Conservation (phyloP, 92 coral and sea anemone species). For the Scolanthus callimorphus region DNA sequence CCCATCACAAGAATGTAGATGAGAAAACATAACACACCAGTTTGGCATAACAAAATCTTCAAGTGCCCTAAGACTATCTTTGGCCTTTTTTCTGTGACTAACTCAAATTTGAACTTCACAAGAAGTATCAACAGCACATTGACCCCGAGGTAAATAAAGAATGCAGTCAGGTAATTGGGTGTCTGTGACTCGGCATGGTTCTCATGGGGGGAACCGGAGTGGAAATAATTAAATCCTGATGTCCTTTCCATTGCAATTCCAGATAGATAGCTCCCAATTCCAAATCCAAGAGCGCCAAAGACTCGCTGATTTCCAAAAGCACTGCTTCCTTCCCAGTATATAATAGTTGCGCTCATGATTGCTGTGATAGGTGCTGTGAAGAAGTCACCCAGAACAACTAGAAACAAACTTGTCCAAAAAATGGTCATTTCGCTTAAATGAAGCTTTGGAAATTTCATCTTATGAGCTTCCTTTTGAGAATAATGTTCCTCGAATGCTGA, state of each 20-base stretch:
- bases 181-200: neutral
- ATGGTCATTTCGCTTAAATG: conserved; percentile 28
- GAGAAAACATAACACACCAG: conserved; percentile 19
- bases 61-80: conserved; percentile 12
- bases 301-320: conserved; percentile 39
- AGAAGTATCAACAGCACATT: conserved; percentile 12
- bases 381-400: conserved; percentile 17
- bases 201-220: neutral
- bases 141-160: conserved; percentile 18
- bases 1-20: conserved; percentile 29
- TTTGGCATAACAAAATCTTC: conserved; percentile 11
- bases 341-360: conserved; percentile 33
- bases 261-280: conserved; percentile 32
- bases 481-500: too few relatives aligned
- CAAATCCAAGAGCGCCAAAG: conserved; percentile 41
- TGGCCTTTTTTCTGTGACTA: conserved; percentile 17
- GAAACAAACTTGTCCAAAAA: conserved; percentile 16
- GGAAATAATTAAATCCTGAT: conserved; percentile 19
- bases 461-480: too few relatives aligned
- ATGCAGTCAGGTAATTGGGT: conserved; percentile 38
- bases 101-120: conserved; percentile 17
- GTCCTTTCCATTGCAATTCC: conserved; percentile 38
- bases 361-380: conserved; percentile 34
- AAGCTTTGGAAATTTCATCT: too few relatives aligned
- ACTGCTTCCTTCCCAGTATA: conserved; percentile 35